These are phyloP conservation scores for Thalassarche chlororhynchos DNA, from an alignment of 2,113 vertebrate genomes.

Conservation along the genomic window DNA sequence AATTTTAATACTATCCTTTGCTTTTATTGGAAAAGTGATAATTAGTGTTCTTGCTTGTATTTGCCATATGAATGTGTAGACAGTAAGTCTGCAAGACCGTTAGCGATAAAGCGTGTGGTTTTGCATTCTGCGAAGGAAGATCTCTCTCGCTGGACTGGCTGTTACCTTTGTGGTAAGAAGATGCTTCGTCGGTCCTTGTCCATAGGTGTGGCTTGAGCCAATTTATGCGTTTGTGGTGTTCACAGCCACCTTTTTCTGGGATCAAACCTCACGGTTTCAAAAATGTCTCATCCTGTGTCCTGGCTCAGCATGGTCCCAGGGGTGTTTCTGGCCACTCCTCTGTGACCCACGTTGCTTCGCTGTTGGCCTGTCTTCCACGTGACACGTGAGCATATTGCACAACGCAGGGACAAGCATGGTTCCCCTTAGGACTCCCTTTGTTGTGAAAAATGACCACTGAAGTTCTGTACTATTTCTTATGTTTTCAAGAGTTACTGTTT, in stretches of 20 bases:
- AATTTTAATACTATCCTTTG: background rate
- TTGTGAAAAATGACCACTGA: background rate
- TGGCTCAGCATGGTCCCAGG: background rate
- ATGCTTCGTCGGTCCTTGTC: background rate
- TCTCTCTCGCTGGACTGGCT: background rate
- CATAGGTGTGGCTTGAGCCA: background rate
- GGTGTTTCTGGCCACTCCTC: background rate
- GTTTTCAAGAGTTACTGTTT: background rate
- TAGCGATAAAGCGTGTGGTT: background rate
- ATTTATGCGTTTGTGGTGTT: background rate
- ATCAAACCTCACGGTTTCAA: background rate
- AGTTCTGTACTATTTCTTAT: background rate
- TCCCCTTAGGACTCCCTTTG: background rate
- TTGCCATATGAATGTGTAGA: background rate
- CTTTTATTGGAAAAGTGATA: background rate
- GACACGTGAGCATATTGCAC: background rate
- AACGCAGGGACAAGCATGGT: background rate
- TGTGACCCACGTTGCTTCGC: accelerated
- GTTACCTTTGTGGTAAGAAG: background rate
- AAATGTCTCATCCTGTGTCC: background rate
- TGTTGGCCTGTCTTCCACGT: too few relatives aligned
- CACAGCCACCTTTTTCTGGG: background rate
- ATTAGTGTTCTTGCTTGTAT: background rate
- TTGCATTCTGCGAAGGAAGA: background rate
- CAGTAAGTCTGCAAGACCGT: background rate